Base-by-base conservation (phyloP, 2,797 vertebrate species). In the Pagetopsis macropterus region DNA sequence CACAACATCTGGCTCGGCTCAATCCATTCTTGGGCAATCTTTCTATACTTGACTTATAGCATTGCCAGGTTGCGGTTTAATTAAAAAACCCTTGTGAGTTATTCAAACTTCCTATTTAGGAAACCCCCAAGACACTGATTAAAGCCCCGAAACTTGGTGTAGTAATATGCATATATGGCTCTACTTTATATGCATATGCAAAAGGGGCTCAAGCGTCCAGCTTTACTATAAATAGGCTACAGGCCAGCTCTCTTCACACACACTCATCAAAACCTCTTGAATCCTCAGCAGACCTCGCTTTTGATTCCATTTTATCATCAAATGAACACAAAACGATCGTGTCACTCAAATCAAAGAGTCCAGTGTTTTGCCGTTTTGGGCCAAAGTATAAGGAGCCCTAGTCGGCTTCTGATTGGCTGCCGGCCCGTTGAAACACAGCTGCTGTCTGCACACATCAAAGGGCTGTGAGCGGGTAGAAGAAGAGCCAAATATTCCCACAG, bases 361-460 rank as follows among this genome's bases (percentile, higher is more conserved):
- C 70, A 75, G 65, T 80, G 79, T 85, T 82, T 69, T 65, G 77
- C 46, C 41, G 16, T 5, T 40, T 61, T 69, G 46, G 76, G 65
- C 64, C 52, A 70, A 84, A 76, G 70, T 59, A 63, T 71, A 78
- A 84, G 71, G 44, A 65, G 67, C 41, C 46, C 61, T 67, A 21
- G 58, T 62, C 62, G 82, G 61, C 66, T 77, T 86, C 79, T 86
- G 78, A 86, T 81, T 85, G 78, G 87, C 86, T 52, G 19, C 44
- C 2, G n/a, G 85, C 83, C 80, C 66, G 9, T 9, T 31, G 75
- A 80, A 62, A 78, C 76, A 83, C 87, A 87, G 82, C 85, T 88
- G 85, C 79, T 82, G 72, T 81, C 84, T 58, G 73, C 82, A 9
- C 63, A 82, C 84, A 81, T 88, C 86, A 89, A 87, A 86, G 75